Base-by-base conservation (phyloP, 2,113 vertebrate species). In the Upupa epops region DNA sequence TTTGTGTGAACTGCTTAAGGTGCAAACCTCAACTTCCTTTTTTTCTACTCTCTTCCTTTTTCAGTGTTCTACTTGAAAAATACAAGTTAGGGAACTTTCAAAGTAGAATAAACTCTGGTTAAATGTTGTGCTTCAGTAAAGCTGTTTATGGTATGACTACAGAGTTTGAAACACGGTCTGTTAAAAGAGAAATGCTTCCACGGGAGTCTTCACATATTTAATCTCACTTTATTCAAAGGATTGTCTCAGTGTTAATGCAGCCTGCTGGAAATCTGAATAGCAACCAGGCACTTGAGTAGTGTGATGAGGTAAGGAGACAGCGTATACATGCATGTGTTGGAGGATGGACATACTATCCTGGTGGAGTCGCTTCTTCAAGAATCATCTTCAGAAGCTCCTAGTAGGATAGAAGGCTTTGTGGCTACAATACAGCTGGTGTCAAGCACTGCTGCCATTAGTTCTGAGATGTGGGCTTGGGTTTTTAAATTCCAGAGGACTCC, bases 61-160 rank as follows among this genome's bases (percentile, higher is more conserved):
- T 37, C 45, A 42, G 14, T 22, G 8, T 49, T 75, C 12, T 24
- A 1, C 86, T 89, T 94, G 91, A 77, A 81, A 82, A 91, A 65
- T 37, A 17, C 32, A 70, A 64, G 40, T n/a, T 68, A 51, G 52
- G 83, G 52, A 69, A 12, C n/a, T 61, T 85, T 58, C 17, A 84
- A 95, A 76, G 49, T 90, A 79, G 60, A 81, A 86, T 86, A 93
- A 94, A 81, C 55, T 86, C 20, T 49, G 65, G 32, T 94, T 94
- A 81, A 37, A 29, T 86, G 93, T 85, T 93, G n/a, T 60, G 51
- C 64, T 91, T 24, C 46, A 16, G 5, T 77, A 49, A 86, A 92
- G 90, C 52, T 76, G 54, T 79, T 55, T 84, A 56, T 58, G 73
- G 91, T 70, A 65, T 84, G 91, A 90, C n/a, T 77, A 58, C 60